Conservation (phyloP, 2,113 vertebrate genomes). For the Eudyptes chrysolophus region DNA sequence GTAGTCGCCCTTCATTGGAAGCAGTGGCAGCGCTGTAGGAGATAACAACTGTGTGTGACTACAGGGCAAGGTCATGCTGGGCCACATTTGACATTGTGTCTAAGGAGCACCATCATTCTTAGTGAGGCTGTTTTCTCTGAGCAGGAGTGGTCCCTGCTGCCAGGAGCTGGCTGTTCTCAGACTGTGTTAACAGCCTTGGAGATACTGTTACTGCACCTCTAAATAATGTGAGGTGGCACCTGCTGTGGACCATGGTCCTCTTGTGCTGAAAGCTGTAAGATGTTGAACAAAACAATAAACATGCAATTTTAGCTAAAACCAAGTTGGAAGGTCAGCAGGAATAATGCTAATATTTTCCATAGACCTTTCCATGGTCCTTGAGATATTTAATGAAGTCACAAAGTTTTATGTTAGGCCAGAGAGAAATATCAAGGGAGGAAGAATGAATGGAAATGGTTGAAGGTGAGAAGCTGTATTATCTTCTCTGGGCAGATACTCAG, state of each 20-base stretch:
- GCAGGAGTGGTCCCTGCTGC: neutral
- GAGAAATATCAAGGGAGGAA: neutral
- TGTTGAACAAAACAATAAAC: neutral
- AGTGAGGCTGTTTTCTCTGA: fast-evolving
- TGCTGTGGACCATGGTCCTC: neutral
- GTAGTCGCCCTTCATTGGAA: neutral
- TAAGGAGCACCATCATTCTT: fast-evolving
- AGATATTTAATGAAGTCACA: neutral
- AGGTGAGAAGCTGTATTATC: neutral
- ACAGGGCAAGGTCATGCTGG: neutral
- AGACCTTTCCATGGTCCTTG: neutral
- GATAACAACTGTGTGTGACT: neutral
- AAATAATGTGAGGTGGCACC: neutral
- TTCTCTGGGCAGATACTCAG: neutral
- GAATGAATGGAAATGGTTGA: neutral
- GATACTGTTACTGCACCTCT: neutral
- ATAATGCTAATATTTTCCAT: neutral
- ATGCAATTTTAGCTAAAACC: neutral
- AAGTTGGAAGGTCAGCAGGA: neutral
- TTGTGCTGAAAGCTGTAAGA: neutral
- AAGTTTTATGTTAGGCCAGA: neutral
- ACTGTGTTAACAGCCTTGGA: neutral
- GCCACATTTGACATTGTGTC: neutral
- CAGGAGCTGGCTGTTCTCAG: neutral
- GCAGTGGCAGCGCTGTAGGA: neutral